Evolutionary conservation across 2,888 invertebrate genomes (phyloP).

Genomic region (Aplocera efformata): DNA sequence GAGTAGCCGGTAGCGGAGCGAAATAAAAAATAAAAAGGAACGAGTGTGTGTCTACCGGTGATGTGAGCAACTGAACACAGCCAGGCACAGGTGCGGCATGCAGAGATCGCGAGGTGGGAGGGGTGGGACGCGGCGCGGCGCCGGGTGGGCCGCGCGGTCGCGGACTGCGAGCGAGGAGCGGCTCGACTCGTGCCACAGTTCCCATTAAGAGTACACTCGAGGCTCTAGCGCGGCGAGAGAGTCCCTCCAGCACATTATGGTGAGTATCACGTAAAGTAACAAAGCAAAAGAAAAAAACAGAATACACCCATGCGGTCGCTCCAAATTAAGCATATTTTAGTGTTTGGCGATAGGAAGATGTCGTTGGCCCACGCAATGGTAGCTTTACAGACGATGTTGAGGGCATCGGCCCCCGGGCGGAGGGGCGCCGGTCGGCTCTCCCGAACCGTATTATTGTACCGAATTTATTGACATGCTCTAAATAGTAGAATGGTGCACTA

Average conservation of each 20-base stretch:
- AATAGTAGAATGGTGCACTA: slow-evolving; percentile 64
- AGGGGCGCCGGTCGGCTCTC: slow-evolving; percentile 42
- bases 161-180: slow-evolving; percentile 35
- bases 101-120: slow-evolving; percentile 72
- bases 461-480: slow-evolving; percentile 57
- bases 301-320: slow-evolving; percentile 73
- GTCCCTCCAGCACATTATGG: slow-evolving; percentile 64
- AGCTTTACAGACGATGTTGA: slow-evolving; percentile 37
- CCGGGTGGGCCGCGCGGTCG: slow-evolving; percentile 35
- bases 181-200: slow-evolving; percentile 55
- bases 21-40: slow-evolving; percentile 70
- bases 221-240: slow-evolving; percentile 55
- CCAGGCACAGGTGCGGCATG: slow-evolving; percentile 78
- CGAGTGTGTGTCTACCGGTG: slow-evolving; percentile 76
- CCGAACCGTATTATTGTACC: slow-evolving; percentile 39
- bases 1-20: slow-evolving; percentile 77
- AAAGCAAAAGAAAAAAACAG: slow-evolving; percentile 79
- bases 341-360: slow-evolving; percentile 54
- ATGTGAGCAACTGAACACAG: slow-evolving; percentile 80
- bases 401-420: slow-evolving; percentile 33
- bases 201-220: slow-evolving; percentile 40
- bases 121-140: slow-evolving; percentile 63
- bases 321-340: slow-evolving; percentile 61
- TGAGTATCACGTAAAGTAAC: slow-evolving; percentile 73
- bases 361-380: slow-evolving; percentile 49